Base-by-base conservation (phyloP, 2,797 vertebrate genomes). In the Corythornis leucogaster region DNA sequence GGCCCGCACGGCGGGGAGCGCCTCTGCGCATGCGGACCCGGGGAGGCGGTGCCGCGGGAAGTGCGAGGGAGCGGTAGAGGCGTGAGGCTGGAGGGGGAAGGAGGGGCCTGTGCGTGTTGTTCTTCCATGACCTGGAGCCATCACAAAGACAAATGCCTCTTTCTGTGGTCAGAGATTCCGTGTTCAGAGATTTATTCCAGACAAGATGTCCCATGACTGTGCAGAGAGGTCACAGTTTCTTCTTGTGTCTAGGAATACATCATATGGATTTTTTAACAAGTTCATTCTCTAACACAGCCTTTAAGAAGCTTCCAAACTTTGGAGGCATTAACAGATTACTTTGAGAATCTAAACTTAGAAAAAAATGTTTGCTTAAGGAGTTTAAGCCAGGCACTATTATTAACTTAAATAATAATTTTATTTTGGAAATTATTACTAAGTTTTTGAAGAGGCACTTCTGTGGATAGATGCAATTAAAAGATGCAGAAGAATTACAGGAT, bases 391-490 rank as follows among this genome's bases (percentile, higher is more conserved):
- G 35, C 64, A 66, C 25, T 85, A 57, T 46, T 51, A 69, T 63
- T 69, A 92, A 84, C 28, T 64, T 26, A 90, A 88, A 77, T 42
- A 0, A 4, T 46, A 31, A 12, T 61, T 86, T 87, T 87, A 73
- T 85, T 95, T 92, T 64, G 13, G 48, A 70, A 73, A 86, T 74
- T 91, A 59, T 85, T 81, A 95, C 31, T 81, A 45, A 42, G 59
- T 86, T 81, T 92, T 80, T 43, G 57, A 75, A 55, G 78, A 95
- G 91, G 92, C 91, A 96, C 92, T 96, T 96, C 40, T 86, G 89
- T 95, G 53, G 57, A 67, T 13, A 82, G 19, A 79, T 61, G 53
- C 62, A 16, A 63, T 70, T 80, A 64, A 74, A 79, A 84, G 42
- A 92, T 45, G 28, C 20, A 81, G 45, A 8, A 25, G 11, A 81